Evolutionary conservation across 2,888 invertebrate genomes (phyloP).

Genomic region (Labia minor): DNA sequence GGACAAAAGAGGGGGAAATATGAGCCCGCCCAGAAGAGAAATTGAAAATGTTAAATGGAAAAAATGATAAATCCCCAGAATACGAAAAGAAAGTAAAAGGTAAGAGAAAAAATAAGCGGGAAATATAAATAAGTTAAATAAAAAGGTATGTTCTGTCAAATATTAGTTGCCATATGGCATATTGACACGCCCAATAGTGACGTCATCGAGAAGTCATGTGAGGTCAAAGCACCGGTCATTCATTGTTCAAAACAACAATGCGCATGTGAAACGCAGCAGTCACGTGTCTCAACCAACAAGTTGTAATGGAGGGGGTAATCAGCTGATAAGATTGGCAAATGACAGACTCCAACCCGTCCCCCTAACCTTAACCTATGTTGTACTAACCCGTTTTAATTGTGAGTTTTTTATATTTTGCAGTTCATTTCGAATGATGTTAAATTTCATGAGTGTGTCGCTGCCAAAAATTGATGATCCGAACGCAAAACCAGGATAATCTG

Average conservation of each 20-base stretch:
- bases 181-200: not conserved
- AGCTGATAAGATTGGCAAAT: slow-evolving; percentile 19
- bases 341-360: not conserved
- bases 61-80: not conserved
- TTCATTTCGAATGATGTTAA: slow-evolving; percentile 92
- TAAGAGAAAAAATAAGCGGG: too few relatives aligned
- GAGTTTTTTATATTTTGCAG: slow-evolving; percentile 95
- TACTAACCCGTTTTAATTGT: slow-evolving; percentile 89
- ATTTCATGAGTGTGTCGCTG: slow-evolving; percentile 96
- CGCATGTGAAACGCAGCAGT: not conserved
- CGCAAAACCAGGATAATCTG: slow-evolving; percentile 85
- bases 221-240: slow-evolving; percentile 13
- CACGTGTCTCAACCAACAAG: not conserved
- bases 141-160: too few relatives aligned
- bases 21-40: not conserved
- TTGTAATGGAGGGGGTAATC: slow-evolving; percentile 14
- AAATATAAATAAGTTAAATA: too few relatives aligned
- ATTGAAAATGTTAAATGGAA: not conserved
- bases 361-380: slow-evolving; percentile 23
- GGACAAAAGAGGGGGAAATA: not conserved
- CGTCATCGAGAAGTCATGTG: not conserved
- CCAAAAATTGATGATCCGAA: slow-evolving; percentile 88
- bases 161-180: not conserved
- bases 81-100: too few relatives aligned
- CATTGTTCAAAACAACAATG: slow-evolving; percentile 16